Base-by-base conservation (phyloP, 2,888 invertebrate genomes). In the Trichogramma evanescens region DNA sequence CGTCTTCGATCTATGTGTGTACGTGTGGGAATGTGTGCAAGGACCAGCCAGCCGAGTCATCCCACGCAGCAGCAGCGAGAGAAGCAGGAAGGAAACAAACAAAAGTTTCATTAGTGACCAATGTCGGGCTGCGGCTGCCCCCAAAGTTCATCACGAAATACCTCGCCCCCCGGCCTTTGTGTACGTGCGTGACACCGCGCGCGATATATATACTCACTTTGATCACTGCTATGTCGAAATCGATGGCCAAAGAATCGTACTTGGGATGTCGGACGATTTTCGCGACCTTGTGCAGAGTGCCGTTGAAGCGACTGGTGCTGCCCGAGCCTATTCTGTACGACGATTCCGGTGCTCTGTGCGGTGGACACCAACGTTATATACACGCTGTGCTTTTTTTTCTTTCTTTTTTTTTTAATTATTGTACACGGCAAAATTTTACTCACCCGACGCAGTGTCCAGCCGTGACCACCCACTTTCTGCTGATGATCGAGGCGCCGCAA, bases 161-260 rank as follows among this genome's bases (percentile, higher is more conserved):
- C 13, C 13, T 13, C 13, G 13, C 13, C 13, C 13, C 13, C 13
- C 13, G 13, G 1, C 13, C 13, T 13, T 13, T 13, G 13, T 13
- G 13, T 13, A 13, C 13, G 13, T 13, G 13, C 13, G 13, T 13
- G 13, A 1, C 13, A 13, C 13, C 13, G 13, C 2, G 13, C 13
- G 13, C 13, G 13, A 13, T 13, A 13, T 13, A 13, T 43, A 39
- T 3, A 42, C 60, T 26, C 54, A 78, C 77, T 72, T 78, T 69
- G 38, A 82, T 56, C 40, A 82, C 59, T 4, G 79, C 74, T 10
- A 80, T 76, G 45, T 81, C 81, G 59, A 79, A 81, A 66, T 83
- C 81, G 7, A 71, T 71, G 1, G 74, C 77, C 0, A 9, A n/a
- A 0, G 65, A 26, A 59, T 68, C 64, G 66, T 76, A 81, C 0